These are phyloP conservation scores for Microctenopoma steveboyesi DNA, from an alignment of 2,797 vertebrate species.

Conservation along the genomic window DNA sequence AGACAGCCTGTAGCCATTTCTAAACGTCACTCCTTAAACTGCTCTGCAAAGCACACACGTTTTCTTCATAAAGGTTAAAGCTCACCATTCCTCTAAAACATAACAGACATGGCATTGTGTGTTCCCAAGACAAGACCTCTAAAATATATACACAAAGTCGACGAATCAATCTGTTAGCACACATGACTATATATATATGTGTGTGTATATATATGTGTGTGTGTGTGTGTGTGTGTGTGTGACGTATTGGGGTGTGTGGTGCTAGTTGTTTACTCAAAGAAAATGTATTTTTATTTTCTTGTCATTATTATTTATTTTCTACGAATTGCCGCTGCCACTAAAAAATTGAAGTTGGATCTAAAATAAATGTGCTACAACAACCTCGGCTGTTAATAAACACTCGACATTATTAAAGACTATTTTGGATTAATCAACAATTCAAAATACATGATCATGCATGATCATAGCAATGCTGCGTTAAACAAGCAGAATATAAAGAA, in stretches of 20 bases:
- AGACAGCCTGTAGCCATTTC: conserved; percentile 12
- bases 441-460: not conserved
- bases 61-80: not conserved
- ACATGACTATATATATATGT: not conserved
- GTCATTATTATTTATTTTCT: not conserved
- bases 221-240: not conserved
- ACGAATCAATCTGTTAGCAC: not conserved
- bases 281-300: not conserved
- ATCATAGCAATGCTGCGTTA: not conserved
- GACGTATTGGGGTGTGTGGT: not conserved
- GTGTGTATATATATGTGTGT: no score
- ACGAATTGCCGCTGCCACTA: not conserved
- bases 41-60: conserved; percentile 3
- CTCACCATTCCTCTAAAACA: not conserved
- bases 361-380: not conserved
- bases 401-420: rapidly evolving
- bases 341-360: not conserved
- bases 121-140: not conserved
- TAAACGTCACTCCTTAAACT: conserved; percentile 1
- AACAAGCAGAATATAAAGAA: not conserved
- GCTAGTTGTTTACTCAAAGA: not conserved
- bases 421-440: not conserved
- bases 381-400: not conserved
- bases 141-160: not conserved
- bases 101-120: no score